Conservation (phyloP, 2,888 invertebrate species). For the Leptopilina syphax region DNA sequence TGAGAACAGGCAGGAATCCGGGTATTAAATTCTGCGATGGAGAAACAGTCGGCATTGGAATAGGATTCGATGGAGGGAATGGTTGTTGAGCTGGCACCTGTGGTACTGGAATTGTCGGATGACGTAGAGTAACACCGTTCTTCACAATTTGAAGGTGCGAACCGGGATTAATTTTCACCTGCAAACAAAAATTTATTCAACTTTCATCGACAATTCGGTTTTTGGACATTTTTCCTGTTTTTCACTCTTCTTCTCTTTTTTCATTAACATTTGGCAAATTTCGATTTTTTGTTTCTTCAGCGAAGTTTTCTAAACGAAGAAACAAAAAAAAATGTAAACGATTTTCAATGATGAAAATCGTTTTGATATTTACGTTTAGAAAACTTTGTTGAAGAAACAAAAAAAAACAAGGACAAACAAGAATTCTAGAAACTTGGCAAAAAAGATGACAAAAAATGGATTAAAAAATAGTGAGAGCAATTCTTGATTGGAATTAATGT, state of each 20-base stretch:
- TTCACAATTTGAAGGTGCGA: constrained; percentile 67
- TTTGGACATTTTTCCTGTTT: background rate
- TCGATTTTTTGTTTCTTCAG: too few species aligned
- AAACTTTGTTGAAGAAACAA: too few species aligned
- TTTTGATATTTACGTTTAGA: too few species aligned
- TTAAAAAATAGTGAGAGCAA: too few species aligned
- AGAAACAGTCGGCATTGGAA: constrained; percentile 38
- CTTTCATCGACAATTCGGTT: background rate
- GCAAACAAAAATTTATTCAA: constrained; percentile 16
- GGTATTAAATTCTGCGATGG: constrained; percentile 50
- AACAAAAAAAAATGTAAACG: too few species aligned
- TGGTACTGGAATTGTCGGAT: constrained; percentile 64
- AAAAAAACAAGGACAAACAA: too few species aligned
- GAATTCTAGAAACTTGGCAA: too few species aligned
- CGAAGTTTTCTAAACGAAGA: too few species aligned
- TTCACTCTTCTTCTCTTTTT: background rate
- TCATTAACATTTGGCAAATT: too few species aligned
- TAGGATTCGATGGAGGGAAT: constrained; percentile 61
- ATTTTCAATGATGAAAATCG: too few species aligned
- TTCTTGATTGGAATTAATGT: too few species aligned
- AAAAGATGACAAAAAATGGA: too few species aligned
- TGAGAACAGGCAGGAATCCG: constrained; percentile 44
- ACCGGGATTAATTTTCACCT: constrained; percentile 73
- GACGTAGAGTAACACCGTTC: constrained; percentile 71
- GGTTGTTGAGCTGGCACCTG: constrained; percentile 62